Conservation (phyloP, 2,113 vertebrate genomes). For the Carassius gibelio region DNA sequence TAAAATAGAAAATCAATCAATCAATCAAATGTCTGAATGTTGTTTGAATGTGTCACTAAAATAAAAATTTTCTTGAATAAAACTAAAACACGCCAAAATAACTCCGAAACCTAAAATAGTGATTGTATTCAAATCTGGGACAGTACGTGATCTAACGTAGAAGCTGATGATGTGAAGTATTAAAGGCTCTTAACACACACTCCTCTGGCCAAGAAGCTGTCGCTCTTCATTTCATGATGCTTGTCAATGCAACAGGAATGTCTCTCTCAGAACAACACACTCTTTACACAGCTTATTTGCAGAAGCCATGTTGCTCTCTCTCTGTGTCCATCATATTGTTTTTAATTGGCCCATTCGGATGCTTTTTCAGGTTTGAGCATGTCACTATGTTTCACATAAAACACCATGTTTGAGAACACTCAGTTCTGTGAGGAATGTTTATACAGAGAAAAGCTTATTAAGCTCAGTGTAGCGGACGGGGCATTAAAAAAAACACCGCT, state of each 20-base stretch:
- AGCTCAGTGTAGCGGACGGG: slow-evolving; percentile 18
- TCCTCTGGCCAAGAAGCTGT: slow-evolving; percentile 46
- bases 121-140: too few species aligned
- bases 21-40: too few species aligned
- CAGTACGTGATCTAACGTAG: too few species aligned
- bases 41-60: too few species aligned
- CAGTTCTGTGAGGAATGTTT: slow-evolving; percentile 38
- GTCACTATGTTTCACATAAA: slow-evolving; percentile 29
- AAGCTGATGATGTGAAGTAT: background rate
- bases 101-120: too few species aligned
- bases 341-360: slow-evolving; percentile 14
- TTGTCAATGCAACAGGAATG: slow-evolving; percentile 30
- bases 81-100: too few species aligned
- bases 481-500: background rate
- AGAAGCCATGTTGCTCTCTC: background rate
- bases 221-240: slow-evolving; percentile 9
- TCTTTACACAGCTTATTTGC: slow-evolving; percentile 34
- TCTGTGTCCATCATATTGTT: slow-evolving; percentile 25
- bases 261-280: slow-evolving; percentile 38
- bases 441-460: background rate
- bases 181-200: slow-evolving; percentile 7
- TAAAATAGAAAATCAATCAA: too few species aligned
- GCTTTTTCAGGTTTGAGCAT: slow-evolving; percentile 31
- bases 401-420: slow-evolving; percentile 40
- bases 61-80: too few species aligned